phyloP scores from a whole-genome alignment of 2,797 vertebrate genomes.

The Selene dorsalis region DNA sequence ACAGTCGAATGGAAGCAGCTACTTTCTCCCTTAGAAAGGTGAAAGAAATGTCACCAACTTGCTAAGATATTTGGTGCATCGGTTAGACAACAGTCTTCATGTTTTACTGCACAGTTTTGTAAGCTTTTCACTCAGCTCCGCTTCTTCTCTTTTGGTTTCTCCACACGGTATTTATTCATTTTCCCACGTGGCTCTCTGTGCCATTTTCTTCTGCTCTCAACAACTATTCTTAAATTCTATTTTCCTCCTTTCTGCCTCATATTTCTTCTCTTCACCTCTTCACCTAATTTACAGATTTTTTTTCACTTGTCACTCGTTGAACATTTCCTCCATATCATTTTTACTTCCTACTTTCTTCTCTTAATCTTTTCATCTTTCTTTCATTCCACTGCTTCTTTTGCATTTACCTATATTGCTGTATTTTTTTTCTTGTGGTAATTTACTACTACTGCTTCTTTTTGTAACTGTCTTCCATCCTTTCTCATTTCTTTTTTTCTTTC shows the following conservation, averaged over 20 bases:
- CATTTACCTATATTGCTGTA: background rate
- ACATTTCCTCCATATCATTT: background rate
- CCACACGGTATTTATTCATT: background rate
- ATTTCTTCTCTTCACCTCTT: background rate
- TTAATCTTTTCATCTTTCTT: background rate
- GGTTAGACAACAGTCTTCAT: conserved; percentile 32
- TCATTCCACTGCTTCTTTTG: background rate
- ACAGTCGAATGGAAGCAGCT: conserved; percentile 65
- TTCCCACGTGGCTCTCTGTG: background rate
- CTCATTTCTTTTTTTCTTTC: background rate
- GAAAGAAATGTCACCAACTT: conserved; percentile 48
- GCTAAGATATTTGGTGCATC: conserved; percentile 35
- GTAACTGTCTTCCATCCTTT: background rate
- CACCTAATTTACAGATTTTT: background rate
- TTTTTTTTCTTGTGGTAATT: background rate
- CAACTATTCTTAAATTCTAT: background rate
- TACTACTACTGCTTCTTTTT: background rate
- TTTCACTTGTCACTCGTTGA: background rate
- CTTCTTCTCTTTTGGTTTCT: background rate
- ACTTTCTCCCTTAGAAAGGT: conserved; percentile 54
- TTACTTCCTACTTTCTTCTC: background rate
- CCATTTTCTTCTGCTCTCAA: background rate
- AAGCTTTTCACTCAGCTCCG: background rate
- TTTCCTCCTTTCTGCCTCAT: background rate
- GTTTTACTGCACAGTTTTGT: conserved; percentile 37